These are phyloP conservation scores for Anarhynchus alexandrinus DNA, from an alignment of 2,113 vertebrate genomes.

Conservation along the genomic window DNA sequence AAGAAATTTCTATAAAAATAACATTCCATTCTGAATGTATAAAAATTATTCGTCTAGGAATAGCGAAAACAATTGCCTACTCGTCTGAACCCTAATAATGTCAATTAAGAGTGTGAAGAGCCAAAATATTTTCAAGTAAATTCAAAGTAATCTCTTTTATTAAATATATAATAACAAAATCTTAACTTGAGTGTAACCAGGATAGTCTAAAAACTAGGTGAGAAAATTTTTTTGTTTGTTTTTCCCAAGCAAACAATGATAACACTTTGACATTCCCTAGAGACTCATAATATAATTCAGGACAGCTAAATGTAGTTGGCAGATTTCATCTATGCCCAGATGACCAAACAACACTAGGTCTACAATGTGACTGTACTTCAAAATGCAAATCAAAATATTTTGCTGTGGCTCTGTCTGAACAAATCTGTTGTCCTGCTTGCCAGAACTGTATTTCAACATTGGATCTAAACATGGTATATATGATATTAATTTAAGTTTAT, in stretches of 20 bases:
- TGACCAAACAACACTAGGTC: neutral
- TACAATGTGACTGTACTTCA: neutral
- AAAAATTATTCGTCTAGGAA: neutral
- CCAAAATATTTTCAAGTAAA: neutral
- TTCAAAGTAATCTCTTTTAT: neutral
- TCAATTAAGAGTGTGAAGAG: neutral
- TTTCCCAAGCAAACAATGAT: neutral
- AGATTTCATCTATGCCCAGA: neutral
- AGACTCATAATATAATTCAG: neutral
- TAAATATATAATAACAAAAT: neutral
- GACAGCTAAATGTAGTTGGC: neutral
- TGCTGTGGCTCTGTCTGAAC: neutral
- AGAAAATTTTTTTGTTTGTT: neutral
- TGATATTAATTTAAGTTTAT: neutral
- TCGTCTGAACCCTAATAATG: neutral
- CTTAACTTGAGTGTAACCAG: neutral
- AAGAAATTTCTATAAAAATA: neutral
- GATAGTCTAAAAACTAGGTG: neutral
- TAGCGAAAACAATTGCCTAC: neutral
- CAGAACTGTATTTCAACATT: neutral
- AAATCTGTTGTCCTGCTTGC: neutral
- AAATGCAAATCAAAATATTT: neutral
- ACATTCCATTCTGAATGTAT: neutral
- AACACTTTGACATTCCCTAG: neutral
- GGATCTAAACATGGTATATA: neutral